These are phyloP conservation scores for Delia radicum DNA, from an alignment of 1,140 invertebrate genomes.

Conservation along the genomic window DNA sequence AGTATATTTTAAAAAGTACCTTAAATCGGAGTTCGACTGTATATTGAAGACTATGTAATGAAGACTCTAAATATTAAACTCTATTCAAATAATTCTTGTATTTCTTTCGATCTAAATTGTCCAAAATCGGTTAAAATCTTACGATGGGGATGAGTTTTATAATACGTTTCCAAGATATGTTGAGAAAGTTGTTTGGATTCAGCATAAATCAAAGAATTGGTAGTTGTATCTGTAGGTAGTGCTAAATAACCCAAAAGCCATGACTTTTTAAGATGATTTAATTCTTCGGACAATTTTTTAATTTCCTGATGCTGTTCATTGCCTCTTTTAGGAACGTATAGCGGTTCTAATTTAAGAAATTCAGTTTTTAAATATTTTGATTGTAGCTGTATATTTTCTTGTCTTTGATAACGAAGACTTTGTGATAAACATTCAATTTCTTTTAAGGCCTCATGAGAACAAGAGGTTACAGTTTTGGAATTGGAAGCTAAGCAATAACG, in stretches of 20 bases:
- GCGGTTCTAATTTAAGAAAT: slow-evolving; percentile 39
- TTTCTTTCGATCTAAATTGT: slow-evolving; percentile 42
- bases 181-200: slow-evolving; percentile 32
- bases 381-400: slow-evolving; percentile 35
- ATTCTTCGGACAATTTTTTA: background rate
- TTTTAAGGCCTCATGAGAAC: background rate
- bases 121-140: slow-evolving; percentile 43
- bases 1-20: too few relatives aligned
- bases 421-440: slow-evolving; percentile 32
- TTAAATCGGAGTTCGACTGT: too few relatives aligned
- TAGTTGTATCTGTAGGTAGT: background rate
- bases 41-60: too few relatives aligned
- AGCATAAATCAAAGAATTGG: background rate
- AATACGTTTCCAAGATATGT: slow-evolving; percentile 40
- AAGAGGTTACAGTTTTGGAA: background rate
- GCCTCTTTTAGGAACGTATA: slow-evolving; percentile 37
- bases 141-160: slow-evolving; percentile 43
- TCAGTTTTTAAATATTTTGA: slow-evolving; percentile 30
- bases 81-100: slow-evolving; percentile 27
- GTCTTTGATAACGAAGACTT: slow-evolving; percentile 35
- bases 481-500: slow-evolving; percentile 32
- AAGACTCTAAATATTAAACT: too few relatives aligned
- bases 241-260: slow-evolving; percentile 21
- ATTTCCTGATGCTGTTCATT: background rate
- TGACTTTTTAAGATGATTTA: slow-evolving; percentile 7